Base-by-base conservation (phyloP, 2,888 invertebrate genomes). In the Lacanobia wlatinum region DNA sequence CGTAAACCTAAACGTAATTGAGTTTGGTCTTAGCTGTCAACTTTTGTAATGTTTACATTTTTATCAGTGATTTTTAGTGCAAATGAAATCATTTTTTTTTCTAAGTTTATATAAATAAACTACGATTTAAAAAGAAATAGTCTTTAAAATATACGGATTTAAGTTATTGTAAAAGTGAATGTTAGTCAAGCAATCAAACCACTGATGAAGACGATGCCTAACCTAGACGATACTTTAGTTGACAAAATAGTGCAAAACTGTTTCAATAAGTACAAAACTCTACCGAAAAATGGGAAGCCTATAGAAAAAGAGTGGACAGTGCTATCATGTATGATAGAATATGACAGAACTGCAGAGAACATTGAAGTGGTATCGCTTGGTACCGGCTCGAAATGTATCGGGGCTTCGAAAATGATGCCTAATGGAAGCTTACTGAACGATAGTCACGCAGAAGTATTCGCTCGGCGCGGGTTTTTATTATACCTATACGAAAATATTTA, bases 351-450 rank as follows among this genome's bases (percentile, higher is more conserved):
- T 16, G 87, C 84, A 46, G 86, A 92, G 60, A 84, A 88, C 9
- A 85, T 94, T 52, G 96, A 97, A 89, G 97, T 99, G 6, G 97
- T 99, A 40, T 97, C 99, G n/a, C 91, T 99, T 68, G 99, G 98
- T 3, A 98, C 98, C 4, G 99, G 99, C 0, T 98, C 99, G 0
- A 99, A 99, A 95, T 99, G 99, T 92, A 97, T 99, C 79, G 99
- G 99, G 1, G 96, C 96, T 70, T 93, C 94, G 5, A 97, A 97
- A 91, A 95, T 98, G 94, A 97, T 97, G 67, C 87, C 95, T 3
- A 91, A 90, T 43, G 99, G 99, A 2, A 97, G 97, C 85, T 96
- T 98, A 76, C 88, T 99, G 18, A 98, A 98, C 90, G 99, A 99
- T 92, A 98, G 98, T 53, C 99, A 99, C 94, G 99, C 99, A 1